Percentiles rank a stretch among this genome's conserved stretches.
Conservation (phyloP, 1,140 invertebrate species). For the Dufourea novaeangliae region DNA sequence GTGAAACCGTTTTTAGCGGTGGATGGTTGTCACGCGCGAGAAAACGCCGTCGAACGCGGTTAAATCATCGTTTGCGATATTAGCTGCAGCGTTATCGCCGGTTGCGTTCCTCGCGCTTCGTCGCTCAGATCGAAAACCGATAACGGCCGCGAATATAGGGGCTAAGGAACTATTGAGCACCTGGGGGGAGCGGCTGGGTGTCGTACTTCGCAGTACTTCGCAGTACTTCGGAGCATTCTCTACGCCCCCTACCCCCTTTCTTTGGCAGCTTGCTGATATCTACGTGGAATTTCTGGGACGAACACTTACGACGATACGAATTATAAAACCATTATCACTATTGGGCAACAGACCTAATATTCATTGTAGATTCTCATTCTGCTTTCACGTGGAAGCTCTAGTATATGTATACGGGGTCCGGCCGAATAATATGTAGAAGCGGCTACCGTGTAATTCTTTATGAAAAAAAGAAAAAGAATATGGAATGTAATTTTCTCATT, state of each 20-base stretch:
- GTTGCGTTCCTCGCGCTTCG: constrained; percentile 65
- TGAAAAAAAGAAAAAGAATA: too few relatives aligned
- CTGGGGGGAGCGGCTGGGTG: constrained; percentile 40
- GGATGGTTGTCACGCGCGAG: neutral
- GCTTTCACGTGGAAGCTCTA: too few relatives aligned
- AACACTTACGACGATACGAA: constrained; percentile 57
- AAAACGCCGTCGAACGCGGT: constrained; percentile 54
- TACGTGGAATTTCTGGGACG: constrained; percentile 43
- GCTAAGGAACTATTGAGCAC: constrained; percentile 60
- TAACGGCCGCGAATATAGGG: constrained; percentile 63
- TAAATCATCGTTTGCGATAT: constrained; percentile 76
- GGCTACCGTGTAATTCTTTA: too few relatives aligned
- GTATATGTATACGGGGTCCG: too few relatives aligned
- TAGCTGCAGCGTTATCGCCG: constrained; percentile 72
- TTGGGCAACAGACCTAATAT: constrained; percentile 48
- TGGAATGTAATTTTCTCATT: too few relatives aligned
- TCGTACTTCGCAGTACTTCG: constrained; percentile 62
- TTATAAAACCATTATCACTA: constrained; percentile 67
- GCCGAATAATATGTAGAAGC: too few relatives aligned
- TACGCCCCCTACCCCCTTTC: too few relatives aligned
- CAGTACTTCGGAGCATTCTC: too few relatives aligned
- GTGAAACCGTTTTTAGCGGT: too few relatives aligned
- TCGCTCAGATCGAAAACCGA: constrained; percentile 75
- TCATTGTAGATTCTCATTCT: constrained; percentile 38
- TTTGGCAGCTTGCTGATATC: constrained; percentile 59